Base-by-base conservation (phyloP, 2,888 invertebrate species). In the Sminthurinus aureus region DNA sequence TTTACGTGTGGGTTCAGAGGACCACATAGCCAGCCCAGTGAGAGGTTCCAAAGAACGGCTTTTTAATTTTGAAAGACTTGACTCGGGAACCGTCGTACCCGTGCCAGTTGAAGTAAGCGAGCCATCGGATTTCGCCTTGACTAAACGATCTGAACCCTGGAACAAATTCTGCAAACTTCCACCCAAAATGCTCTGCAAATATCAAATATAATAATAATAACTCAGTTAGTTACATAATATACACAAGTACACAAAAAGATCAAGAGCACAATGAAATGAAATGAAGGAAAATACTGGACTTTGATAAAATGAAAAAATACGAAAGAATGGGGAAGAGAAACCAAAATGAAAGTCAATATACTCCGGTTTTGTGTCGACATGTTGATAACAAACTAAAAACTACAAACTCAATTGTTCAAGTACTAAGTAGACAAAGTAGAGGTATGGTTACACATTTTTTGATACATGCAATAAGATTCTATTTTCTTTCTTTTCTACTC, bases 21-120 rank as follows among this genome's bases (percentile, higher is more conserved):
- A 96, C 99, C 99, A 99, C 96, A 98, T 98, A 67, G 98, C 98
- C 88, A 99, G 92, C 9, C 98, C 98, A 1, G 98, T 97, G 86
- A 99, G 92, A n/a, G 98, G 98, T 91, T 99, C 99, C 88, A 99
- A 92, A 52, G 98, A 98, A 87, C 98, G 94, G n/a, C 98, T 97
- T 87, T 95, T 92, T 87, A 93, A 92, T 20, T 91, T 89, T 90
- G 92, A 88, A 85, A 90, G 89, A 66, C 90, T 90, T 20, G 89
- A 89, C 78, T 90, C 90, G 13, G 89, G 89, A 13, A 95, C 95
- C 26, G 94, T 93, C 89, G 96, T 96, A 24, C 96, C 96, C 26
- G 96, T 95, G 18, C 87, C 88, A 15, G 96, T 96, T 89, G 91
- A 91, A 11, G 94, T 94, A 86, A 97, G 91, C 82, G 96, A 96